Evolutionary conservation across 2,888 invertebrate genomes (phyloP).

Genomic region (Camptogramma bilineatum): DNA sequence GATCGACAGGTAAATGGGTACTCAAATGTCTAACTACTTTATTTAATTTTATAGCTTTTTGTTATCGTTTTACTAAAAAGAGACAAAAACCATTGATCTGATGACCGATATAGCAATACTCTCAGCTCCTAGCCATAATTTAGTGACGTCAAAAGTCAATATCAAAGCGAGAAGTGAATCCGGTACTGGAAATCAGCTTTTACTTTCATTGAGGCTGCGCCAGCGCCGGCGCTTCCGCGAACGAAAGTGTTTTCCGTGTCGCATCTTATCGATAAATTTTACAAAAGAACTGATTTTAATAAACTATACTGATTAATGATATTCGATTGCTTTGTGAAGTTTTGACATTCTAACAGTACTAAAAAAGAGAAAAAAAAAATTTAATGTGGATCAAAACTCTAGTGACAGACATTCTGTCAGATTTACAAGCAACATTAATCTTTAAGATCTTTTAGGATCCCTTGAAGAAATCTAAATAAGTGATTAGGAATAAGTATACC

Average conservation of each 20-base stretch:
- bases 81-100: too few species aligned
- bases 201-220: slow-evolving; percentile 71
- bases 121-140: neutral
- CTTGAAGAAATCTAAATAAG: too few species aligned
- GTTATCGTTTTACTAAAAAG: neutral
- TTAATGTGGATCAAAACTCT: too few species aligned
- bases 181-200: slow-evolving; percentile 75
- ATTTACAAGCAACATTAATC: too few species aligned
- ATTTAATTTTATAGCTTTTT: neutral
- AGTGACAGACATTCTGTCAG: too few species aligned
- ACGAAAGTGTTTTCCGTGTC: slow-evolving; percentile 64
- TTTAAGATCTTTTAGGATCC: too few species aligned
- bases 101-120: too few species aligned
- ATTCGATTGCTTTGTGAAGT: too few species aligned
- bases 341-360: too few species aligned
- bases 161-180: slow-evolving; percentile 56
- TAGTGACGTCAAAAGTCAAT: slow-evolving; percentile 24
- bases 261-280: slow-evolving; percentile 32
- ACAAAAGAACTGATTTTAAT: neutral
- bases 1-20: neutral
- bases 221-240: slow-evolving; percentile 69
- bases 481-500: too few species aligned
- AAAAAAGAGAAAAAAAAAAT: too few species aligned
- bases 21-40: neutral
- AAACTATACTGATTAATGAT: too few species aligned